Evolutionary conservation across 2,888 invertebrate genomes (phyloP), one percentile per base, ranked within the genome.

Genomic region (Orthonevra nobilis): DNA sequence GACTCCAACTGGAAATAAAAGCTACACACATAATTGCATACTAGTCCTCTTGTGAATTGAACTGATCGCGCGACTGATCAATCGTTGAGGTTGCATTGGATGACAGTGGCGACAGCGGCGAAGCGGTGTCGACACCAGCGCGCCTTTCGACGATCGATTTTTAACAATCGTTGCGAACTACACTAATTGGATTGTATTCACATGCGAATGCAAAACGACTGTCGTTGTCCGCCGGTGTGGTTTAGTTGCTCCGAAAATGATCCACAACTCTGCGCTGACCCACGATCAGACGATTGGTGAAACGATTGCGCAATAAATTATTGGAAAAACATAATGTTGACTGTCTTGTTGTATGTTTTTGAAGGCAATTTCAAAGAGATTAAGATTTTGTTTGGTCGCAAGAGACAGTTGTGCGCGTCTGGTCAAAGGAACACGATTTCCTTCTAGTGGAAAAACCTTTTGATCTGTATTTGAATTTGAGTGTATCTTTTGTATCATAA

Each of bases 131-230:
- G n/a, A n/a, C n/a, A n/a, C n/a, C n/a, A n/a, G n/a, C n/a, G n/a
- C n/a, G n/a, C 38, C 50, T 42, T 34, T 48, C 28, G 42, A 42
- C 36, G 54, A 68, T 73, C 73, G 58, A 46, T 61, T 61, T 61
- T 68, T 73, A 79, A 79, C 79, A 79, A 79, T 79, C 66, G 66
- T 66, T 79, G 79, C 66, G 73, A 79, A 79, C 73, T 73, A 79
- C 73, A 73, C 73, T 79, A 79, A 79, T 79, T 79, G 79, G 79
- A 73, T 79, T 73, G 73, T 61, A 68, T 73, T 73, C 73, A 73
- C 73, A 73, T 61, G 66, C 60, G 73, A 73, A 79, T 79, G 79
- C 79, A 79, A 79, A 79, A 73, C 42, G 36, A 30, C 30, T 46
- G 26, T 14, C 3, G 40, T 58, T 6, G 40, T 4, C n/a, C 32